Evolutionary conservation across 2,113 vertebrate genomes (phyloP).

Genomic region (Serinus canaria): DNA sequence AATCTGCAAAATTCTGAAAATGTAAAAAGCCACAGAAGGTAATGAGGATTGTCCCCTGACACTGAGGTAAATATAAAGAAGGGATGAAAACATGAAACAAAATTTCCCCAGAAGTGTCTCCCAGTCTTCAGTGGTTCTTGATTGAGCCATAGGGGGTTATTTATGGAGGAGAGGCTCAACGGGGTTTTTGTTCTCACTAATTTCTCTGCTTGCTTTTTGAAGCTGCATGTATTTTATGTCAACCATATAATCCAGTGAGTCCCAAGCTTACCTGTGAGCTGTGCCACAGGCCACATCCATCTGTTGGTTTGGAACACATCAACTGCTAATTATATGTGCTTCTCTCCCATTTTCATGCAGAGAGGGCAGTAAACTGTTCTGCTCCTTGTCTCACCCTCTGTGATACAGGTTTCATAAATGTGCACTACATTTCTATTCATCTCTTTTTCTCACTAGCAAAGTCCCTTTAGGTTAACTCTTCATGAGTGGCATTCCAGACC

Average conservation of each 20-base stretch:
- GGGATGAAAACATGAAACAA: background rate
- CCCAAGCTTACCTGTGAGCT: background rate
- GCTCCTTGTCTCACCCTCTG: background rate
- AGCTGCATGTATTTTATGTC: background rate
- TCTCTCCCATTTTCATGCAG: background rate
- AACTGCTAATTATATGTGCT: background rate
- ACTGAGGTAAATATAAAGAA: background rate
- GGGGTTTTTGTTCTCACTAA: rapidly evolving
- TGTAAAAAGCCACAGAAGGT: background rate
- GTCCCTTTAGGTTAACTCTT: background rate
- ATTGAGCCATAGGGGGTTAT: background rate
- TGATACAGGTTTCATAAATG: background rate
- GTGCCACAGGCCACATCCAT: background rate
- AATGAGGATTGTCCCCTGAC: background rate
- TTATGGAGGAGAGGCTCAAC: background rate
- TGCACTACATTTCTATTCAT: background rate
- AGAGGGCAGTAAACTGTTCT: background rate
- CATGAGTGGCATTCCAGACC: background rate
- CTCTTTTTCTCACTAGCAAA: background rate
- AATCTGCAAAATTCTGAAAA: background rate
- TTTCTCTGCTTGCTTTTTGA: background rate
- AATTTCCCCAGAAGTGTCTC: background rate
- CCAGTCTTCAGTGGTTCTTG: background rate
- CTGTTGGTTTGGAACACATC: background rate
- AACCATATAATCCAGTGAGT: background rate